Evolutionary conservation across 2,797 vertebrate species (phyloP), one percentile per base, ranked within the genome.

Genomic region (Scleropages formosus): DNA sequence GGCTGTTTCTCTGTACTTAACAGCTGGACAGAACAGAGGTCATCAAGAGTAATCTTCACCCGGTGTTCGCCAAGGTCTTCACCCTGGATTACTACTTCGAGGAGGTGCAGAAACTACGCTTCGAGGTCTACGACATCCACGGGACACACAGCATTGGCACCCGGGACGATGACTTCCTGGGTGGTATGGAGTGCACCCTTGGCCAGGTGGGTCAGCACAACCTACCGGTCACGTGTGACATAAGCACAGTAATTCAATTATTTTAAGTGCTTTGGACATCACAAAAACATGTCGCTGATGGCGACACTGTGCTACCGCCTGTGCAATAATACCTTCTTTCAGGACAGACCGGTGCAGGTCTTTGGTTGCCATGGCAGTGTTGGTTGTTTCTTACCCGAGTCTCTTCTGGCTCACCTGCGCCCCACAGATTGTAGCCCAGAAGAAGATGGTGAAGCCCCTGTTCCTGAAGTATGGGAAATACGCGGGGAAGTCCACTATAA

Each of bases 11-110:
- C 64, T 75, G 26, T 44, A 26, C 15, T 39, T 61, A 84, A 39
- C 88, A 98, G 96, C 89, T 97, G 86, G 97, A 96, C 87, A 92
- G 96, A 79, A 95, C 96, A 0, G 96, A 98, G 83, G 95, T 98
- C 69, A 98, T 98, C 88, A 95, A 93, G 87, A 98, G 97, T 91
- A 97, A 96, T 88, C 88, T 98, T 85, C 94, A 98, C 83, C 97
- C 95, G 0, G 90, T 95, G 76, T 98, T 98, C 2, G 95, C 94
- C 84, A 98, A 96, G 85, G 95, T 96, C 83, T 96, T 98, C 85
- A 93, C 90, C 0, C 81, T 96, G 47, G 97, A 98, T 82, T 98
- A 96, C 84, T 98, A 95, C 84, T 98, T 98, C 0, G 97, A 98
- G 88, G 97, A 98, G 85, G 96, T 95, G 13, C 97, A 98, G 92